Evolutionary conservation across 2,797 vertebrate species (phyloP).

Genomic region (Argyrosomus regius): DNA sequence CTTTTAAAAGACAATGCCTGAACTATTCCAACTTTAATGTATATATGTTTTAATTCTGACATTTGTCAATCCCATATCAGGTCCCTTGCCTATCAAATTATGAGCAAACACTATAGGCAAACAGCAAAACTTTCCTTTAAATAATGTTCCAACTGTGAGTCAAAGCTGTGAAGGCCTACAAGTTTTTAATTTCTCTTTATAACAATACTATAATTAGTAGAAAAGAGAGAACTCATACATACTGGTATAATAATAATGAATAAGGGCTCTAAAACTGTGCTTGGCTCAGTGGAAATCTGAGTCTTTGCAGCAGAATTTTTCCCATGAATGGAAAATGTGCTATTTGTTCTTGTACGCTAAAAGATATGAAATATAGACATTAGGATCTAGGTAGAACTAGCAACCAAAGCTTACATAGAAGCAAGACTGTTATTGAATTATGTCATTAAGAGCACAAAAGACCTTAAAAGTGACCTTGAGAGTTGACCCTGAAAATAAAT

Average conservation of each 20-base stretch:
- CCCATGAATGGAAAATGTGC: neutral
- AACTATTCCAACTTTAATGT: neutral
- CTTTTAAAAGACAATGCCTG: constrained; percentile 13
- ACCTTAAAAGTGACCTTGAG: neutral
- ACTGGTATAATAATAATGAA: neutral
- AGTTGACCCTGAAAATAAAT: neutral
- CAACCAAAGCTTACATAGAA: neutral
- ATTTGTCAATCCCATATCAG: neutral
- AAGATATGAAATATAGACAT: neutral
- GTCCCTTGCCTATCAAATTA: constrained; percentile 16
- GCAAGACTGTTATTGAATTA: neutral
- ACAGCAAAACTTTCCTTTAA: neutral
- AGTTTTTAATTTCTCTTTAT: neutral
- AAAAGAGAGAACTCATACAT: no score
- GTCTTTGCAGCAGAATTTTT: neutral
- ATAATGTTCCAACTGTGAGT: neutral
- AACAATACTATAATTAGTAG: neutral
- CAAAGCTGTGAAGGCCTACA: neutral
- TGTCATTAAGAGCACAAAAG: neutral
- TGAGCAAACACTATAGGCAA: constrained; percentile 20
- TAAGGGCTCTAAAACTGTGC: constrained; percentile 1
- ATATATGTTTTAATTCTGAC: neutral
- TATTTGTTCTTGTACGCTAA: neutral
- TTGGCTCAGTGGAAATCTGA: neutral
- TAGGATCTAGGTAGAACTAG: neutral